Evolutionary conservation across 1,140 invertebrate species (phyloP).

Genomic region (Temnothorax nylanderi): DNA sequence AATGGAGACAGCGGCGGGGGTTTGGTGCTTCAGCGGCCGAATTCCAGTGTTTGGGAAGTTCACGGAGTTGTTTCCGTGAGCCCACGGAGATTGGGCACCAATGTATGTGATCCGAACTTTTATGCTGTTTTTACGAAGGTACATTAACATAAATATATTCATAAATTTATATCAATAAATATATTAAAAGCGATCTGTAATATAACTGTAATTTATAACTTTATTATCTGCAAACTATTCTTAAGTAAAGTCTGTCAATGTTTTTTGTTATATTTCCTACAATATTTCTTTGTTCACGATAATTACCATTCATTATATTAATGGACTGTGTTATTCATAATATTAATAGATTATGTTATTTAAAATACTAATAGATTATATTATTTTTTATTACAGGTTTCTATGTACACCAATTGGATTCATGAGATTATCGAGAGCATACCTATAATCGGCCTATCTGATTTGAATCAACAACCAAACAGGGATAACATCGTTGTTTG

Average conservation of each 20-base stretch:
- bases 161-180: neutral
- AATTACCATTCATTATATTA: neutral
- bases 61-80: conserved; percentile 85
- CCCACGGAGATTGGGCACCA: conserved; percentile 78
- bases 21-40: conserved; percentile 73
- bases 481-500: conserved; percentile 61
- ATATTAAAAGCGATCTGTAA: neutral
- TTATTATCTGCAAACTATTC: neutral
- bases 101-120: conserved; percentile 81
- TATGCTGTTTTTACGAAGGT: conserved; percentile 85
- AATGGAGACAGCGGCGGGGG: conserved; percentile 85
- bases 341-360: conserved; percentile 1
- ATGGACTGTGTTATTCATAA: neutral
- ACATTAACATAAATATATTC: conserved; percentile 30
- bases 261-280: neutral
- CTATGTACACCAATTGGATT: conserved; percentile 73
- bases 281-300: neutral
- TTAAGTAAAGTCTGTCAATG: neutral
- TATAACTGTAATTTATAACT: neutral
- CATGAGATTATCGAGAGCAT: conserved; percentile 62
- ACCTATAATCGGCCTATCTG: conserved; percentile 60
- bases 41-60: conserved; percentile 78
- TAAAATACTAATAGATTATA: neutral
- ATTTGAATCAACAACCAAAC: conserved; percentile 62
- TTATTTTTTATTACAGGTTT: conserved; percentile 66